Evolutionary conservation across 2,797 vertebrate species (phyloP), one percentile per base, ranked within the genome.

Genomic region (Rhodeus uyekii): DNA sequence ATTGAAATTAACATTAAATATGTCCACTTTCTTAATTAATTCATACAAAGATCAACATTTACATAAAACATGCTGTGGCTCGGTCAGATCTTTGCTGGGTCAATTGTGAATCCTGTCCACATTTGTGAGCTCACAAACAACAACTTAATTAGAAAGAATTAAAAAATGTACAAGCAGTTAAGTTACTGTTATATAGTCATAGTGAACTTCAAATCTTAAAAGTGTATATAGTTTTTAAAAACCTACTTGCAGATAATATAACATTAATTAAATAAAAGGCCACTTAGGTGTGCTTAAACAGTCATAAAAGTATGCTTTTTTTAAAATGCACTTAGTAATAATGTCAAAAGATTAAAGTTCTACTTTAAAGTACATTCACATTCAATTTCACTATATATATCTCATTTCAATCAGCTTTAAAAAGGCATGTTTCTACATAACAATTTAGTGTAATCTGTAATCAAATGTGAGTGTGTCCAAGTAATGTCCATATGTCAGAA

Each of bases 31-130:
- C 55, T 74, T 34, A 32, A 34, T 65, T 83, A 50, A 81, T 76
- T 46, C 32, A 78, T 72, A 29, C 67, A 80, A 86, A 83, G 58
- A 69, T 55, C 67, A 29, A n/a, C 61, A 87, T 87, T 87, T 76
- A 80, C 84, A 85, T 85, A 84, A 86, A 84, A 78, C 44, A 46
- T 80, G 50, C 22, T 32, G 64, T 10, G 34, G 60, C 22, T 22
- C 13, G 53, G 55, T 32, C 29, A 44, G 27, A 75, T 74, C 12
- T 44, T 68, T 42, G 4, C 29, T 7, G 42, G 76, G n/a, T 46
- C 67, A 58, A 72, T 58, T 39, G 22, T 24, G n/a, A 8, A 27
- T 22, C 34, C 6, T 44, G 50, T 48, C 27, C 44, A 44, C 75
- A 46, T 75, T 74, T 34, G 44, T 14, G 46, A 29, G 13, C 13